phyloP scores from a whole-genome alignment of 53 echinoderm and acorn worm genomes.

The Antedon mediterranea region DNA sequence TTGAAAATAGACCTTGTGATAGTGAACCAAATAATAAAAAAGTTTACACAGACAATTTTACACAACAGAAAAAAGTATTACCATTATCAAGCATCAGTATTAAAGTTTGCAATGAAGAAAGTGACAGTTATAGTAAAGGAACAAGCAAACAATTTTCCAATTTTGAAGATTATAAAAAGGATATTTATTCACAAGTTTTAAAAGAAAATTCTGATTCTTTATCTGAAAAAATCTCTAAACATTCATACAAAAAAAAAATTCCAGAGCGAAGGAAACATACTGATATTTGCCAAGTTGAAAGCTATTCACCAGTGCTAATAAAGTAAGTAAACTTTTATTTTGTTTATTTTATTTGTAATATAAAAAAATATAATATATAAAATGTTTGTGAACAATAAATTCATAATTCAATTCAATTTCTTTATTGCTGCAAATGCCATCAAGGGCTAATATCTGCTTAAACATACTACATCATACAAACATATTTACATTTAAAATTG shows the following conservation, averaged over 20 bases:
- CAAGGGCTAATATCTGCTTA: too few species aligned
- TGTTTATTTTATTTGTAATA: background rate
- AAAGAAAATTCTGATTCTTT: conserved; percentile 2
- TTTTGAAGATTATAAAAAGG: conserved; percentile 2
- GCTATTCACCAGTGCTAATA: background rate
- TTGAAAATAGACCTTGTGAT: conserved; percentile 38
- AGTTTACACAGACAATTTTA: conserved; percentile 87
- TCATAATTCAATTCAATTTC: too few species aligned
- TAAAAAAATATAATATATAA: background rate
- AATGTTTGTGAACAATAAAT: too few species aligned
- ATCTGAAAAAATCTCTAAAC: background rate
- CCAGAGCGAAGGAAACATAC: background rate
- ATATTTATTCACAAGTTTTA: background rate
- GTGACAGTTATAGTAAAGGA: conserved; percentile 30
- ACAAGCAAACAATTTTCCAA: background rate
- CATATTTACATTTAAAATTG: too few species aligned
- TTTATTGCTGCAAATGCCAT: too few species aligned
- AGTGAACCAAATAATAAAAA: conserved; percentile 65
- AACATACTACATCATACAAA: too few species aligned
- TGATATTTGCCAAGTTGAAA: background rate
- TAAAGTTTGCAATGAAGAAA: conserved; percentile 98
- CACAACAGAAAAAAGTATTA: conserved; percentile 80
- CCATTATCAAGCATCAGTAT: conserved; percentile 91
- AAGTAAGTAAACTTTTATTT: background rate
- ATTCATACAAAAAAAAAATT: background rate